phyloP scores from a whole-genome alignment of 2,113 vertebrate genomes.

The Gadus chalcogrammus region DNA sequence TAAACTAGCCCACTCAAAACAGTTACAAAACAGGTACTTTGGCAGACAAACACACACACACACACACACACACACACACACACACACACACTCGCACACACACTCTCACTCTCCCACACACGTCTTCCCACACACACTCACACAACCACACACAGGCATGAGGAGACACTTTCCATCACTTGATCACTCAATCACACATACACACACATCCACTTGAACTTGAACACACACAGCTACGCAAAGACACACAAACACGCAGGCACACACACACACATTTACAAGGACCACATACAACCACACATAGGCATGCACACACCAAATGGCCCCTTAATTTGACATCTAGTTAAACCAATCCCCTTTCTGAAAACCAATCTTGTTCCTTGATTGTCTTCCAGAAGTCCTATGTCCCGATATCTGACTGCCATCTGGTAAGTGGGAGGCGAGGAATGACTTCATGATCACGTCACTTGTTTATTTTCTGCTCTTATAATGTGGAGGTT shows the following conservation, averaged over 20 bases:
- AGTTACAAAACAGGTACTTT: no score
- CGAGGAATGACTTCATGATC: slow-evolving; percentile 1
- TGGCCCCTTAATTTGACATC: slow-evolving; percentile 57
- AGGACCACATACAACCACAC: not conserved
- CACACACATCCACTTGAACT: not conserved
- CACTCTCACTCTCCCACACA: slow-evolving; percentile 12
- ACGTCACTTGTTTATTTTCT: no score
- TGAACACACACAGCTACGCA: not conserved
- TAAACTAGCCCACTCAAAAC: not conserved
- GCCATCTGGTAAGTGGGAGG: slow-evolving; percentile 64
- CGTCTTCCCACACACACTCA: no score
- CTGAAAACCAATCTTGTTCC: slow-evolving; percentile 66
- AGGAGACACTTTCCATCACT: no score
- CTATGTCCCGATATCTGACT: slow-evolving; percentile 62
- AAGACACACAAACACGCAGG: not conserved
- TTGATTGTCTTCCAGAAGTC: slow-evolving; percentile 67
- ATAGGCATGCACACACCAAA: slow-evolving; percentile 16
- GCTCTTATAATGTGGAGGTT: no score
- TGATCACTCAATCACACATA: not conserved
- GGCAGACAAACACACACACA: no score
- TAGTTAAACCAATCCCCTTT: slow-evolving; percentile 59
- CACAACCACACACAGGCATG: no score
- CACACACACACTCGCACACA: no score
- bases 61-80: no score
- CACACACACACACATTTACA: slow-evolving; percentile 2